Percentiles rank a stretch among this genome's conserved stretches.
phyloP scores from a whole-genome alignment of 2,113 vertebrate genomes.

The Solea senegalensis region DNA sequence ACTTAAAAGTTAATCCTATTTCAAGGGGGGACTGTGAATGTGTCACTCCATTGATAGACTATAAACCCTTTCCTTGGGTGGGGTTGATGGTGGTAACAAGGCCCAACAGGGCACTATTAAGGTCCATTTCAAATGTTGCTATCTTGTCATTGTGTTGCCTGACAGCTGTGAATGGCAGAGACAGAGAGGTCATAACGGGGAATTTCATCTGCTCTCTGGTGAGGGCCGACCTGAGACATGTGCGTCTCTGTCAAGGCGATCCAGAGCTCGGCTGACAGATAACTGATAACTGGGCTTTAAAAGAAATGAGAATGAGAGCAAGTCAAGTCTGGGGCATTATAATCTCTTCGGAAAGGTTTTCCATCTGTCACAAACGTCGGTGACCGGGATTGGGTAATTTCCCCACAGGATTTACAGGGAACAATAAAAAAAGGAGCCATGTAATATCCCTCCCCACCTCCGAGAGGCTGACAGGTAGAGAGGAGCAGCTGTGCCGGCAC shows the following conservation, averaged over 20 bases:
- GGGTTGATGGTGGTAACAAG: constrained; percentile 60
- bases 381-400: constrained; percentile 74
- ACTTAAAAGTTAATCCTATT: constrained; percentile 64
- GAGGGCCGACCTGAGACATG: constrained; percentile 46
- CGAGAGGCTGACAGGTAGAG: constrained; percentile 35
- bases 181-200: constrained; percentile 66
- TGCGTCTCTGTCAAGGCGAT: constrained; percentile 65
- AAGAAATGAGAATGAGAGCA: constrained; percentile 81
- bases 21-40: constrained; percentile 46
- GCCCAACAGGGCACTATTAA: constrained; percentile 51
- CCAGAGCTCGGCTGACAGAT: constrained; percentile 67
- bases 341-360: constrained; percentile 79
- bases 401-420: constrained; percentile 79
- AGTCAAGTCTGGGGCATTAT: constrained; percentile 73
- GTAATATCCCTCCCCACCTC: constrained; percentile 55
- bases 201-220: constrained; percentile 57
- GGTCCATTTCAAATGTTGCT: constrained; percentile 57
- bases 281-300: constrained; percentile 80
- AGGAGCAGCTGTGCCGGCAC: constrained; percentile 14
- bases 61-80: constrained; percentile 41
- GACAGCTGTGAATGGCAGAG: constrained; percentile 70
- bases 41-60: constrained; percentile 32
- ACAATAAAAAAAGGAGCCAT: constrained; percentile 69
- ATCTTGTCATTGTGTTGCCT: constrained; percentile 63
- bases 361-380: constrained; percentile 74